Evolutionary conservation across 2,797 vertebrate species (phyloP), one percentile per base, ranked within the genome.

Genomic region (Pempheris klunzingeri): DNA sequence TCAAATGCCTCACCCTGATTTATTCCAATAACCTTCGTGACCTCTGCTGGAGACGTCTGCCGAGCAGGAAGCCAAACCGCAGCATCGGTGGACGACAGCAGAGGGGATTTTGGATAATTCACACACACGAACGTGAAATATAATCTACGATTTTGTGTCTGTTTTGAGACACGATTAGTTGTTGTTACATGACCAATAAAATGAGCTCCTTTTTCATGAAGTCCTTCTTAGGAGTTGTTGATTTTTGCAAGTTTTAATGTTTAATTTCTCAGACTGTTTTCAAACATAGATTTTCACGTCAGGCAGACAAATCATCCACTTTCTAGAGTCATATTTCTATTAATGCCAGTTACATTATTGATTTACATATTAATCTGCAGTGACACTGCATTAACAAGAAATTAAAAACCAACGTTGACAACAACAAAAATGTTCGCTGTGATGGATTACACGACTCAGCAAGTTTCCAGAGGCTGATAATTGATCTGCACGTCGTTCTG

Each of bases 91-190:
- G 11, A 39, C n/a, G 13, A 34, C 18, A 2, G 0, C 34, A 22
- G 20, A 5, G 22, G 44, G 50, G 15, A 24, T 12, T 55, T 11
- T 7, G 7, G 12, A 49, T 41, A 2, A 68, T 59, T 57, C 28
- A 36, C 30, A 53, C 28, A 15, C 14, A 65, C 60, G 34, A 41
- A 38, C 2, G 1, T 9, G 4, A 52, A 52, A 36, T 77, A 32
- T 49, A 4, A 71, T 54, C 6, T 50, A n/a, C 0, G 49, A 28
- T 70, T 58, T 34, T 54, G 36, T 83, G 63, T 81, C 76, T 71
- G 46, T 85, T 75, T 77, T 73, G 67, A 76, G 78, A 71, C 55
- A 59, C 47, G 5, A 55, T 38, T 32, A 32, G 58, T 4, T 9
- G 54, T 41, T 2, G 79, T 55, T 22, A 77, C 77, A 79, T 17